phyloP scores from a whole-genome alignment of 2,797 vertebrate species.

The Gobio occitaniae region DNA sequence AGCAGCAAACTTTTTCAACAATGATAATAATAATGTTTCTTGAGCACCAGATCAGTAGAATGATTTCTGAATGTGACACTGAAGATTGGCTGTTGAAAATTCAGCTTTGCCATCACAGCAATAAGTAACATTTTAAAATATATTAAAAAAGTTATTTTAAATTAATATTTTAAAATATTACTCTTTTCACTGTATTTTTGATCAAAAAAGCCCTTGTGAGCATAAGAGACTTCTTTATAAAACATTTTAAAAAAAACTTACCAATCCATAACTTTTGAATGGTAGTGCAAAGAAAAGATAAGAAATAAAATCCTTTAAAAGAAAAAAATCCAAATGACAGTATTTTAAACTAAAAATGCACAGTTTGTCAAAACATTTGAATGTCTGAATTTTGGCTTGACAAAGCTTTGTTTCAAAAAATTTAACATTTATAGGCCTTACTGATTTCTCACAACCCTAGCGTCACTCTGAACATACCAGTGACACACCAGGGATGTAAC shows the following conservation, averaged over 20 bases:
- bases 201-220: background rate
- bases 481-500: conserved; percentile 38
- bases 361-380: background rate
- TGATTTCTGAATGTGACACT: background rate
- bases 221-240: background rate
- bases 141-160: too few relatives aligned
- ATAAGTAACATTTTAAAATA: background rate
- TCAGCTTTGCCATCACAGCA: background rate
- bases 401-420: background rate
- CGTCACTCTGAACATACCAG: conserved; percentile 8
- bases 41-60: background rate
- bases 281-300: background rate
- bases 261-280: too few relatives aligned
- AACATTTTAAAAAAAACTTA: background rate
- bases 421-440: background rate
- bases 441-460: background rate
- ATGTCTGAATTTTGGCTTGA: background rate
- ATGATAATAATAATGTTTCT: background rate
- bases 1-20: too few relatives aligned
- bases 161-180: background rate
- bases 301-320: background rate
- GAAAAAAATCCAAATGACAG: too few relatives aligned
- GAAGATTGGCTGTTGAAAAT: background rate
- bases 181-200: background rate
- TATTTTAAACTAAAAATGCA: background rate